Evolutionary conservation across 2,113 vertebrate species (phyloP), one percentile per base, ranked within the genome.

Genomic region (Myotis brandtii): DNA sequence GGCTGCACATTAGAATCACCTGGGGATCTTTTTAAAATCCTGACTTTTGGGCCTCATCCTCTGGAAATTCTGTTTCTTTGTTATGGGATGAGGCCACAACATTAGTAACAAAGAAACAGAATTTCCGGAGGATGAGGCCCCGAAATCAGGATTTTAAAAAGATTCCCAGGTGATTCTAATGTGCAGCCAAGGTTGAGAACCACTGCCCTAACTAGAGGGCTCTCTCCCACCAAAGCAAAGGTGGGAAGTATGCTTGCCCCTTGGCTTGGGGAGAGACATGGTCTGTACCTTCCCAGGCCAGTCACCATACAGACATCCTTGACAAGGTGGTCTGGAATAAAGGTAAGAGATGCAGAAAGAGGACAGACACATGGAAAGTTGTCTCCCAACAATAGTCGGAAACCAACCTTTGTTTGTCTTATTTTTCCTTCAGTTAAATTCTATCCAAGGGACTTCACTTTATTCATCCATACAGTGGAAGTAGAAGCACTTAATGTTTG

Each of bases 341-440:
- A 66, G 32, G 56, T 52, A 73, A 54, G 66, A 67, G 18, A 81
- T 20, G 25, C 37, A 76, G 76, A 69, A 70, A 91, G 56, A 20
- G 20, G 3, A 56, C 37, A 87, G 18, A 43, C 32, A 37, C 13
- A 32, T 32, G n/a, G 32, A 95, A 66, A 40, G 13, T 18, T 37
- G 37, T 75, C 25, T 37, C 48, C 32, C 30, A 86, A 67, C 50
- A 32, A 52, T 25, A 92, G 20, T 59, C 56, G 21, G 6, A 27
- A 59, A 92, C 83, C 37, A 69, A 27, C 3, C 13, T 81, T 40
- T 23, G 3, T 17, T 32, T 76, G 25, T 46, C 37, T 56, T n/a
- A 86, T 88, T 75, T 87, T 67, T 75, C 32, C 56, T 76, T 76
- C 37, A 88, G n/a, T 59, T 59, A 48, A 70, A 80, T 86, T 87